These are phyloP conservation scores for Eulemur macaco DNA, from an alignment of 2,113 vertebrate genomes.

Conservation along the genomic window DNA sequence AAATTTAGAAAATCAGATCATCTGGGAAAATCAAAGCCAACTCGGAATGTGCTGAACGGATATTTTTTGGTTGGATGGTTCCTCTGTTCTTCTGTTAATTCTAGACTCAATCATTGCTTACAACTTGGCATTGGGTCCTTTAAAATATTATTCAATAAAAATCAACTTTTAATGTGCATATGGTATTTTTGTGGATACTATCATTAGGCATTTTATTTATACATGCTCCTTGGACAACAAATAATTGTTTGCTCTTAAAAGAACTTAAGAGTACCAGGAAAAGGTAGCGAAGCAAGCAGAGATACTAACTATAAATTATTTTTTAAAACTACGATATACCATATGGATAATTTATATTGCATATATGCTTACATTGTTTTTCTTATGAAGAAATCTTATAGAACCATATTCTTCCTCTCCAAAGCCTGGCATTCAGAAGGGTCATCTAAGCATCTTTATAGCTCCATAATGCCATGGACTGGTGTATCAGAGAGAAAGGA, in stretches of 20 bases:
- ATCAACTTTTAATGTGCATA: not conserved
- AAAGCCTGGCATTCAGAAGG: not conserved
- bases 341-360: not conserved
- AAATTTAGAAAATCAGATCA: not conserved
- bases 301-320: not conserved
- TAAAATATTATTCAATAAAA: not conserved
- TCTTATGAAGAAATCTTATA: not conserved
- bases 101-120: not conserved
- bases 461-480: not conserved
- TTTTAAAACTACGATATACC: slow-evolving; percentile 9
- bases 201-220: slow-evolving; percentile 34
- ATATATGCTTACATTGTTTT: not conserved
- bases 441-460: not conserved
- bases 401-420: not conserved
- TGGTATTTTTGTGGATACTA: not conserved
- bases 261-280: not conserved
- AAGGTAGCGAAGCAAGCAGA: not conserved
- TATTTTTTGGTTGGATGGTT: not conserved
- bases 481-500: not conserved
- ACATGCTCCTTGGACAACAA: not conserved
- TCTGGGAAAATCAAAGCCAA: not conserved
- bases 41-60: not conserved
- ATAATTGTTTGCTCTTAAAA: not conserved
- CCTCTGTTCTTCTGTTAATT: not conserved
- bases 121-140: not conserved